phyloP scores from a whole-genome alignment of 2,113 vertebrate genomes.

The Actinemys pallida region DNA sequence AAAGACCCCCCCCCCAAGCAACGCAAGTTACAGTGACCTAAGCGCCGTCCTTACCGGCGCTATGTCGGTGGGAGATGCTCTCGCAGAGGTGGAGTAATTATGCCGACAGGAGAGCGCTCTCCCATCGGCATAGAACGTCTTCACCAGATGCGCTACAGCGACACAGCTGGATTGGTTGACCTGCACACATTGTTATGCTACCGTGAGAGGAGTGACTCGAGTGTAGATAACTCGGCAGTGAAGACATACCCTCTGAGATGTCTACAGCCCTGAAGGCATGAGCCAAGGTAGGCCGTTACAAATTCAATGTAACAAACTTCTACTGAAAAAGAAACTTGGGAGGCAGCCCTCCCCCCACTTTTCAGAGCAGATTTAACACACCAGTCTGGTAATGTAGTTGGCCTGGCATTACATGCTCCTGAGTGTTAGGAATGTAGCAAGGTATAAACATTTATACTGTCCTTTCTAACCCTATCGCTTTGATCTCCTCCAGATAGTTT shows the following conservation, averaged over 20 bases:
- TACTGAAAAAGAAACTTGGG: background rate
- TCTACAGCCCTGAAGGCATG: fast-evolving
- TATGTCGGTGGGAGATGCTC: too few relatives aligned
- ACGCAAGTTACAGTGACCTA: too few relatives aligned
- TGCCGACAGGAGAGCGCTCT: too few relatives aligned
- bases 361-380: background rate
- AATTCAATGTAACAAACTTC: background rate
- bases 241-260: fast-evolving
- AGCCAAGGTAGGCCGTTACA: background rate
- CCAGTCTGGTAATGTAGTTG: background rate
- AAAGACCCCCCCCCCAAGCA: too few relatives aligned
- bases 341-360: background rate
- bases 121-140: too few relatives aligned
- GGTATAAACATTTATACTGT: conserved; percentile 46
- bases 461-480: conserved; percentile 59
- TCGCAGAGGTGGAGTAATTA: too few relatives aligned
- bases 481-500: conserved; percentile 63
- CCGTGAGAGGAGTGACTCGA: background rate
- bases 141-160: too few relatives aligned
- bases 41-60: too few relatives aligned
- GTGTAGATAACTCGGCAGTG: background rate
- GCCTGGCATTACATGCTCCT: background rate
- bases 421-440: conserved; percentile 15
- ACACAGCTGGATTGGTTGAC: too few relatives aligned
- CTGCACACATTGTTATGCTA: background rate